Evolutionary conservation across 2,888 invertebrate genomes (phyloP), one percentile per base, ranked within the genome.

Genomic region (Merodon equestris): DNA sequence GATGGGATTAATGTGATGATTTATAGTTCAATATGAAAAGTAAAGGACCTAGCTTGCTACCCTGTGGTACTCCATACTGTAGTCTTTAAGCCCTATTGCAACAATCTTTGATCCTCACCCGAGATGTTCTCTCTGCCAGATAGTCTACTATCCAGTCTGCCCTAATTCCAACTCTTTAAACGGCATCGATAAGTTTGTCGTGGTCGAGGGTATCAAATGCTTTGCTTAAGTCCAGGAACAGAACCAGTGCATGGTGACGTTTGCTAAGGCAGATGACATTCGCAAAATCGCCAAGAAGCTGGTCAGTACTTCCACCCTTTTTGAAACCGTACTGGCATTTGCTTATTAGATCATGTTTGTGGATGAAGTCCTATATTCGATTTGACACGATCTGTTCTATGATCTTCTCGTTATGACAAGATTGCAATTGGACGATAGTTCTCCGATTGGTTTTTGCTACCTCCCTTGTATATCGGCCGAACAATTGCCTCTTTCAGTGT

Each of bases 71-170:
- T n/a, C n/a, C n/a, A n/a, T n/a, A n/a, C n/a, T n/a, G n/a, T n/a
- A n/a, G n/a, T n/a, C n/a, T n/a, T n/a, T n/a, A n/a, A n/a, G n/a
- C n/a, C n/a, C n/a, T n/a, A n/a, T n/a, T n/a, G n/a, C n/a, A n/a
- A n/a, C n/a, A n/a, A n/a, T n/a, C n/a, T n/a, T n/a, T n/a, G n/a
- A n/a, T n/a, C n/a, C n/a, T n/a, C n/a, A n/a, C n/a, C n/a, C n/a
- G n/a, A n/a, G n/a, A n/a, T n/a, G n/a, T n/a, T n/a, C n/a, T n/a
- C n/a, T n/a, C n/a, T n/a, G n/a, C n/a, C n/a, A n/a, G n/a, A 13
- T 56, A 66, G 36, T 40, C 45, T 27, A 17, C 19, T 12, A 66
- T 27, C 56, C 64, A 66, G 9, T 63, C 18, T 9, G 19, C 63
- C 34, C 34, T 17, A 14, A 53, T 44, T 5, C 51, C 53, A 12